phyloP scores from a whole-genome alignment of 2,888 invertebrate species.

The Adela reaumurella region DNA sequence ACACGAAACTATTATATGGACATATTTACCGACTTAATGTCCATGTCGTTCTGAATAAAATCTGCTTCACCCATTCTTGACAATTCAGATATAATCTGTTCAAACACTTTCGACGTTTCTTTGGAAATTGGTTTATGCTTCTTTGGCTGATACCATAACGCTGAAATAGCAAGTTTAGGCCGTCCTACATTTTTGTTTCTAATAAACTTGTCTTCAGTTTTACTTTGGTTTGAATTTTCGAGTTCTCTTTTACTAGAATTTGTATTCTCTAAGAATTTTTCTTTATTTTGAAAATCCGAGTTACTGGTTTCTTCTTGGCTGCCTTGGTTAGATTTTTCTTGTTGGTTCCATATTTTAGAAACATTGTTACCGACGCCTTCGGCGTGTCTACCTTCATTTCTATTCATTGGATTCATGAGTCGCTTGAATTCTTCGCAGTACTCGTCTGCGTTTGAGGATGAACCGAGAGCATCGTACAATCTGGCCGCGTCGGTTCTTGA shows the following conservation, averaged over 20 bases:
- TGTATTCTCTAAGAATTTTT: neutral
- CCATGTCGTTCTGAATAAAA: constrained; percentile 49
- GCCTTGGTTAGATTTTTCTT: neutral
- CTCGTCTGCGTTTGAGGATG: constrained; percentile 28
- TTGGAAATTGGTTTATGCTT: constrained; percentile 40
- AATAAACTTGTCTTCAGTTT: neutral
- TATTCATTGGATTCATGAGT: neutral
- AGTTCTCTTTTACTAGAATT: constrained; percentile 17
- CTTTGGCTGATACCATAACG: constrained; percentile 48
- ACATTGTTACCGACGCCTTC: neutral
- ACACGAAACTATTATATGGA: too few relatives aligned
- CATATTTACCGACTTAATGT: constrained; percentile 40
- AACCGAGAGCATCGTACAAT: constrained; percentile 41
- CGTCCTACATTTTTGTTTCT: constrained; percentile 27
- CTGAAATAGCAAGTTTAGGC: constrained; percentile 32
- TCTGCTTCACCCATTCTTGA: constrained; percentile 35
- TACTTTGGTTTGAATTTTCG: constrained; percentile 16
- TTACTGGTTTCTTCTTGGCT: neutral
- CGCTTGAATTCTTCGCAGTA: constrained; percentile 21
- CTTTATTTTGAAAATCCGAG: neutral
- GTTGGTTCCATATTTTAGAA: neutral
- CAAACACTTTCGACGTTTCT: constrained; percentile 37
- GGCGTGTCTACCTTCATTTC: neutral
- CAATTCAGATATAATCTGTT: constrained; percentile 30
- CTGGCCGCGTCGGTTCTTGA: constrained; percentile 47